Percentiles rank a stretch among this genome's conserved stretches.
Conservation (phyloP, 2,888 invertebrate genomes). For the Onchidella celtica region DNA sequence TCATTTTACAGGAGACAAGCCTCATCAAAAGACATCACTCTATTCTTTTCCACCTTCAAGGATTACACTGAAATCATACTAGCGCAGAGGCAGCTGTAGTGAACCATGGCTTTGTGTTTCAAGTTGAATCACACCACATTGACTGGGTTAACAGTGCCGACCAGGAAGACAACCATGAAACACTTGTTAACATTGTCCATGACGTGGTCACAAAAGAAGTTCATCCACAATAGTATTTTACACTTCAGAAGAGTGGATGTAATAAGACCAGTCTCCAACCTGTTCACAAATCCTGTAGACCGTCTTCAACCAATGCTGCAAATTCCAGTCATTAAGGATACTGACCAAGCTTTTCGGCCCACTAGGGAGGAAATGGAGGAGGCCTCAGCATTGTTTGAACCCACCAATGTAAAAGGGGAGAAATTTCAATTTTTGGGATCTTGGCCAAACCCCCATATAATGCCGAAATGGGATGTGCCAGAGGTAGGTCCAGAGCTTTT, state of each 20-base stretch:
- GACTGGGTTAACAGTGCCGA: too few species aligned
- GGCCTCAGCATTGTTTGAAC: slow-evolving; percentile 37
- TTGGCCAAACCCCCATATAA: slow-evolving; percentile 45
- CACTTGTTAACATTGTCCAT: too few species aligned
- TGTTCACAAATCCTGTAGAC: slow-evolving; percentile 47
- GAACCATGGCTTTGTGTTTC: too few species aligned
- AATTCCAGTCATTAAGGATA: slow-evolving; percentile 38
- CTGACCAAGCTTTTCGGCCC: slow-evolving; percentile 37
- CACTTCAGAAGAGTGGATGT: neutral
- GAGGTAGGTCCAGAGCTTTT: too few species aligned
- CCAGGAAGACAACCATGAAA: too few species aligned
- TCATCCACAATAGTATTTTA: slow-evolving; percentile 2
- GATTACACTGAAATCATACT: too few species aligned
- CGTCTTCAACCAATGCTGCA: slow-evolving; percentile 45
- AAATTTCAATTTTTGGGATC: slow-evolving; percentile 42
- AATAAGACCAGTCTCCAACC: slow-evolving; percentile 23
- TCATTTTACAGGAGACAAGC: too few species aligned
- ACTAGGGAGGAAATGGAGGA: slow-evolving; percentile 38
- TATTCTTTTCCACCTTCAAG: too few species aligned
- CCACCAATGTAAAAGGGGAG: slow-evolving; percentile 4
- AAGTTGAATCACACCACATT: too few species aligned
- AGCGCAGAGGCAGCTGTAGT: too few species aligned
- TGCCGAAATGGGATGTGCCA: slow-evolving; percentile 42
- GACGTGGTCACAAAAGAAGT: slow-evolving; percentile 36
- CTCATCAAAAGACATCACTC: too few species aligned